Conservation (phyloP, 2,888 invertebrate genomes). For the Rhaphigaster nebulosa region DNA sequence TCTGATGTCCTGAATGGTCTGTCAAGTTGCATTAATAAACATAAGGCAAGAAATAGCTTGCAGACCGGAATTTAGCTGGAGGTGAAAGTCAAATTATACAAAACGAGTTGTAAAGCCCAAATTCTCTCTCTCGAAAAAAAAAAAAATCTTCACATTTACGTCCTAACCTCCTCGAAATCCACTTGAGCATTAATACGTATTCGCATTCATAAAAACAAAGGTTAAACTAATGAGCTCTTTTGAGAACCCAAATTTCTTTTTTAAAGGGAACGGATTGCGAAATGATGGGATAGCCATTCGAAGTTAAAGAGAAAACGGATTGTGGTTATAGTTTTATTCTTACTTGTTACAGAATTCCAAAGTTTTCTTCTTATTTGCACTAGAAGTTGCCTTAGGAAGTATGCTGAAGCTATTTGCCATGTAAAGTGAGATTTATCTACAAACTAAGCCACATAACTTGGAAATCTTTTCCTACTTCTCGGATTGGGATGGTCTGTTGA, state of each 20-base stretch:
- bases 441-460: not conserved
- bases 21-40: not conserved
- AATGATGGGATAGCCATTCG: not conserved
- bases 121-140: not conserved
- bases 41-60: conserved; percentile 4
- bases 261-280: not conserved
- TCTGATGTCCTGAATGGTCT: not conserved
- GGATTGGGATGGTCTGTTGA: not conserved
- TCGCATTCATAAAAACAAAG: not conserved
- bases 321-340: not conserved
- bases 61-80: conserved; percentile 1
- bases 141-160: not conserved
- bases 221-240: not conserved
- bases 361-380: not conserved
- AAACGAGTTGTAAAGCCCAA: conserved; percentile 36
- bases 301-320: not conserved
- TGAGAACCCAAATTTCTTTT: not conserved
- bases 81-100: conserved; percentile 43
- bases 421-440: not conserved
- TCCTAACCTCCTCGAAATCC: not conserved
- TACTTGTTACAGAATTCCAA: not conserved
- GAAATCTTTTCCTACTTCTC: not conserved
- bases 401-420: not conserved
- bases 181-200: not conserved
- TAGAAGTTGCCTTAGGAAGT: not conserved